A percentile compares a stretch with the other conserved stretches of the same genome.
Evolutionary conservation across 2,113 vertebrate genomes (phyloP).

Genomic region (Psittacus erithacus): DNA sequence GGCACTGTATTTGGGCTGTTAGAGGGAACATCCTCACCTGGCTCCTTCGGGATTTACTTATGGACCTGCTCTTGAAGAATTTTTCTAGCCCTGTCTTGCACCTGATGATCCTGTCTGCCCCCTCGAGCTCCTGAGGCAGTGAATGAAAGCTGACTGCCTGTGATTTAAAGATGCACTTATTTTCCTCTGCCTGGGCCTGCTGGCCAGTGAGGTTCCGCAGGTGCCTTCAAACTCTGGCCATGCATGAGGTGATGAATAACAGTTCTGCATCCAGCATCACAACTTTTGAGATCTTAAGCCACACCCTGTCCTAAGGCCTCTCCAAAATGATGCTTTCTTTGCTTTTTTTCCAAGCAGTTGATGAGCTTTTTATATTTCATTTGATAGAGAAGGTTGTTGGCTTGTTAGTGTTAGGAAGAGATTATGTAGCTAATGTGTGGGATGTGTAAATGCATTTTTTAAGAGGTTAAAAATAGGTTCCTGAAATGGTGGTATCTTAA

Average conservation of each 20-base stretch:
- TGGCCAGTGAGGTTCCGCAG: neutral
- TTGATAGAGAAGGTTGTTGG: neutral
- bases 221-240: neutral
- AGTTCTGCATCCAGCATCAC: neutral
- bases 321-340: neutral
- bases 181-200: neutral
- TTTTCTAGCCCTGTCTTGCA: neutral
- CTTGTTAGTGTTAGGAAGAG: neutral
- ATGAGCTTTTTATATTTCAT: neutral
- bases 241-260: neutral
- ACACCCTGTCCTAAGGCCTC: neutral
- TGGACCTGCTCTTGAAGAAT: neutral
- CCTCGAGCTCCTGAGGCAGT: accelerated
- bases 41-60: neutral
- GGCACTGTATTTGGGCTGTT: neutral
- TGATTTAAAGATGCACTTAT: no score
- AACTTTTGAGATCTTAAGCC: neutral
- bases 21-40: neutral
- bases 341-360: neutral
- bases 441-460: neutral
- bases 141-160: neutral
- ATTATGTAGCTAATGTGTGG: neutral
- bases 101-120: neutral
- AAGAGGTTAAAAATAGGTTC: neutral
- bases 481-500: neutral